A percentile compares a stretch with the other conserved stretches of the same genome.
Evolutionary conservation across 2,888 invertebrate genomes (phyloP).

Genomic region (Nowickia ferox): DNA sequence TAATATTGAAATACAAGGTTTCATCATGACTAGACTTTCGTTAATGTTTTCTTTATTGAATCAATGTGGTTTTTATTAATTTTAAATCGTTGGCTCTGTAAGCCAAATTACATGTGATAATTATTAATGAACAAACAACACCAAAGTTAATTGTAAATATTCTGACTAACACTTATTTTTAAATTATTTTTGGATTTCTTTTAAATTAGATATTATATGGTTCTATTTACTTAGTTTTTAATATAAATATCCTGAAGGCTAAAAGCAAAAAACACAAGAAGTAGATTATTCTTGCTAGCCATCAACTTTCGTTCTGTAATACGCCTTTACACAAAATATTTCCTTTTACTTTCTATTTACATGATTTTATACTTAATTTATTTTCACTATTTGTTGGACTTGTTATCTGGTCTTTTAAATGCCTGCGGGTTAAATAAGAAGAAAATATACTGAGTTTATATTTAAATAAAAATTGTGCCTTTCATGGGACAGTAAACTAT

Average conservation of each 20-base stretch:
- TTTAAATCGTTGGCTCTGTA: too few species aligned
- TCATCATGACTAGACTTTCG: too few species aligned
- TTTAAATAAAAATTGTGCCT: background rate
- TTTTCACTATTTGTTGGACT: background rate
- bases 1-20: too few species aligned
- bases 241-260: slow-evolving; percentile 10
- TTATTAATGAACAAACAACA: too few species aligned
- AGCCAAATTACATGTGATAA: too few species aligned
- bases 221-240: background rate
- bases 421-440: slow-evolving; percentile 5
- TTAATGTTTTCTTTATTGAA: too few species aligned
- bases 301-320: slow-evolving; percentile 34
- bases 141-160: too few species aligned
- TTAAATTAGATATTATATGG: background rate
- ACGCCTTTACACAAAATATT: background rate
- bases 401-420: background rate
- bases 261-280: background rate
- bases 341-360: slow-evolving; percentile 13
- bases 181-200: too few species aligned
- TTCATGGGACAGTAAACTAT: too few species aligned
- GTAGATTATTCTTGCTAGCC: slow-evolving; percentile 6
- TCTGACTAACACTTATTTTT: too few species aligned
- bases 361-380: slow-evolving; percentile 47
- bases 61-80: too few species aligned
- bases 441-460: background rate